A percentile compares a stretch with the other conserved stretches of the same genome.
Evolutionary conservation across 2,888 invertebrate species (phyloP).

Genomic region (Metalampra italica): DNA sequence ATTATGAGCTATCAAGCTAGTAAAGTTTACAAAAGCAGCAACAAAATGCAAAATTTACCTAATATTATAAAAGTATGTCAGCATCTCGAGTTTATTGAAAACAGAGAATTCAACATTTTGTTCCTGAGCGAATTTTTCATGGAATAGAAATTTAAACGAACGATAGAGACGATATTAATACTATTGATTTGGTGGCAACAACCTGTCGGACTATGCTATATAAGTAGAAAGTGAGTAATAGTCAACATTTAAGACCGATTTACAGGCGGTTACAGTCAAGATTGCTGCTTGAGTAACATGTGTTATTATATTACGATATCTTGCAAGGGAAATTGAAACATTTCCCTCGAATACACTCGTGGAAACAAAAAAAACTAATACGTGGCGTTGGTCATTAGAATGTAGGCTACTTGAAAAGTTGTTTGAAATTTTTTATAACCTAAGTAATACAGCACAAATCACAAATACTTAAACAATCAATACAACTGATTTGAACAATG

Average conservation of each 20-base stretch:
- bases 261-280: not conserved
- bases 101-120: too few species aligned
- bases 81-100: too few species aligned
- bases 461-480: not conserved
- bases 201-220: not conserved
- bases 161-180: not conserved
- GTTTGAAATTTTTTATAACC: not conserved
- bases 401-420: too few species aligned
- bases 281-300: not conserved
- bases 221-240: conserved; percentile 25
- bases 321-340: not conserved
- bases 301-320: not conserved
- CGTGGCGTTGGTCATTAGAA: too few species aligned
- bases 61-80: too few species aligned
- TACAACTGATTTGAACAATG: too few species aligned
- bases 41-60: too few species aligned
- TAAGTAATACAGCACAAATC: not conserved
- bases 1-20: too few species aligned
- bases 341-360: not conserved
- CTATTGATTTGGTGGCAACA: not conserved
- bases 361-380: too few species aligned
- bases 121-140: too few species aligned
- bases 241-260: conserved; percentile 11
- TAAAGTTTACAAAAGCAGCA: too few species aligned
- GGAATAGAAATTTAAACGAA: not conserved